These are phyloP conservation scores for Apaloderma vittatum DNA, from an alignment of 2,113 vertebrate species.

Conservation along the genomic window DNA sequence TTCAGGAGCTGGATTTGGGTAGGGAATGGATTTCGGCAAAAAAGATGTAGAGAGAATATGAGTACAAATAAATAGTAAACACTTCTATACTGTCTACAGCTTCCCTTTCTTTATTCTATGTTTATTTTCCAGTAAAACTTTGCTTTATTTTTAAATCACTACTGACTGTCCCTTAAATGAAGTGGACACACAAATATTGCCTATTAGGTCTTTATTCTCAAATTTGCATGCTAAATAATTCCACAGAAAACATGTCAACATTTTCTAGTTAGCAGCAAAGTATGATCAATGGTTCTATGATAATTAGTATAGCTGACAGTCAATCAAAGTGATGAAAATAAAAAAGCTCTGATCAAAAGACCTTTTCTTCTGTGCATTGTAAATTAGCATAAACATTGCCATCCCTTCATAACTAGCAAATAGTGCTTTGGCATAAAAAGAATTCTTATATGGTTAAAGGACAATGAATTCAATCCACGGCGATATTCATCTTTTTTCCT, in stretches of 20 bases:
- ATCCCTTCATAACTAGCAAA: conserved; percentile 14
- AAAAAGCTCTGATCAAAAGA: conserved; percentile 66
- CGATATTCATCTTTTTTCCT: neutral
- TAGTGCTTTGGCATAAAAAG: neutral
- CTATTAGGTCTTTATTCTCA: neutral
- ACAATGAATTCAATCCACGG: neutral
- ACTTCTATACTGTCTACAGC: neutral
- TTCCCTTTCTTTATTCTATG: neutral
- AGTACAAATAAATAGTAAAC: neutral
- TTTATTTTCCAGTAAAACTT: neutral
- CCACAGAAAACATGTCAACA: conserved; percentile 26
- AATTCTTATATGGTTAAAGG: neutral
- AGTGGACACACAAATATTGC: neutral
- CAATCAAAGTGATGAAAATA: conserved; percentile 65
- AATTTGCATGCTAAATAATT: conserved; percentile 42
- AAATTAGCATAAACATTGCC: conserved; percentile 47
- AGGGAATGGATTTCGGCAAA: neutral
- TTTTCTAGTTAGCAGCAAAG: conserved; percentile 47
- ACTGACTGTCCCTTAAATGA: neutral
- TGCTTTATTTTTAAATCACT: neutral
- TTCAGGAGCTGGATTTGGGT: neutral
- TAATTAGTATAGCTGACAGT: conserved; percentile 65
- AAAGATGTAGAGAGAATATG: neutral
- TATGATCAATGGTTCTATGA: conserved; percentile 54
- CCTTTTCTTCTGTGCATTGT: conserved; percentile 48